phyloP scores from a whole-genome alignment of 2,113 vertebrate genomes.

The Tetrax tetrax region DNA sequence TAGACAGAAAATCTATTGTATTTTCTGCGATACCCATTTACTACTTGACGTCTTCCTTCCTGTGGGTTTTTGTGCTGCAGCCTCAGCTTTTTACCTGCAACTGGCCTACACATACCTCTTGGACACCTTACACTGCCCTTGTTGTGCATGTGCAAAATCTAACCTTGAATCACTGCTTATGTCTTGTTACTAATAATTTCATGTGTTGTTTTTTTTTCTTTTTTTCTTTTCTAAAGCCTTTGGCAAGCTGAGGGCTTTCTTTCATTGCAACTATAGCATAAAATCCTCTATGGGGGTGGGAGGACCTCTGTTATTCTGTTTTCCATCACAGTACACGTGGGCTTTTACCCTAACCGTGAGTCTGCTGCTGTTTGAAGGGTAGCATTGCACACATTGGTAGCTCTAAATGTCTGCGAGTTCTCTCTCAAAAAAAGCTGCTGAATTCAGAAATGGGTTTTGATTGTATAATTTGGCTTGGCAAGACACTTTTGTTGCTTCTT shows the following conservation, averaged over 20 bases:
- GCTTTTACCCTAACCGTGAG: neutral
- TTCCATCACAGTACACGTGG: neutral
- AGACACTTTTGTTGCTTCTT: neutral
- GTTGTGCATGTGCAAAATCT: fast-evolving
- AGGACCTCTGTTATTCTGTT: neutral
- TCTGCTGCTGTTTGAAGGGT: neutral
- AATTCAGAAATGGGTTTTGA: neutral
- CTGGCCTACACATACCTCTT: no score
- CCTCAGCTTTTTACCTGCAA: neutral
- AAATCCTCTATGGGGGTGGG: neutral
- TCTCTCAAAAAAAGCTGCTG: neutral
- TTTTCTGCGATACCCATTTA: neutral
- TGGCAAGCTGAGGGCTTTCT: neutral
- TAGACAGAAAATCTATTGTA: neutral
- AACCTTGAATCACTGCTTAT: neutral
- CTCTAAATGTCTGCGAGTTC: neutral
- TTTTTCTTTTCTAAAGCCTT: neutral
- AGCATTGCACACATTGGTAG: neutral
- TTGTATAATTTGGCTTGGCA: neutral
- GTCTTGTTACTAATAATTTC: neutral
- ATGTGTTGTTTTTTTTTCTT: no score
- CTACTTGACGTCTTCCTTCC: neutral
- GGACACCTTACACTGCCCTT: neutral
- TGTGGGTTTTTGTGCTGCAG: neutral
- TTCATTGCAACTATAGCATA: neutral